phyloP scores from a whole-genome alignment of 2,113 vertebrate species.

The Podilymbus podiceps region DNA sequence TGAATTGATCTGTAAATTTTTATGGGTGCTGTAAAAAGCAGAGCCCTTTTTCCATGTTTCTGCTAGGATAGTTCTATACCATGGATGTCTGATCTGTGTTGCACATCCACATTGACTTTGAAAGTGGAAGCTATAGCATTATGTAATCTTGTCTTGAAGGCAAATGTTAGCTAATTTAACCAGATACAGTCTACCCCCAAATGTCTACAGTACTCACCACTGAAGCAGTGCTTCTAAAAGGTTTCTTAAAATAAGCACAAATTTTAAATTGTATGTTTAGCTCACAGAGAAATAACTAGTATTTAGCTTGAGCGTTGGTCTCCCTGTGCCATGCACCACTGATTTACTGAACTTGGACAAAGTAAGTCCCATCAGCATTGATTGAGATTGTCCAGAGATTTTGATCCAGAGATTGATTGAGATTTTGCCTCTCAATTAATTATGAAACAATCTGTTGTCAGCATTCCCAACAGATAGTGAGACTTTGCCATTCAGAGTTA shows the following conservation, averaged over 20 bases:
- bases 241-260: constrained; percentile 19
- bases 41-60: neutral
- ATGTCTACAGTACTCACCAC: neutral
- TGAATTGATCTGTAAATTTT: neutral
- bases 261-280: constrained; percentile 1
- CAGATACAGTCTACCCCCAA: constrained; percentile 11
- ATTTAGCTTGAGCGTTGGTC: neutral
- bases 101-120: neutral
- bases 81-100: neutral
- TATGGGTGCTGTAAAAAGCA: neutral
- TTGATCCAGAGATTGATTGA: too few species aligned
- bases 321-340: neutral
- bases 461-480: constrained; percentile 34
- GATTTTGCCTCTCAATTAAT: constrained; percentile 67
- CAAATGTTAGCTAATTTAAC: constrained; percentile 19
- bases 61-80: neutral
- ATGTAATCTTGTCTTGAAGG: constrained; percentile 15
- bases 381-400: constrained; percentile 57
- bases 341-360: constrained; percentile 24
- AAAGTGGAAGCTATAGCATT: constrained; percentile 5
- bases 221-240: neutral
- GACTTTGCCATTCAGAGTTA: constrained; percentile 49
- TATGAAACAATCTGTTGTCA: constrained; percentile 60
- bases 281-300: neutral
- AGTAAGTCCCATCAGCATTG: constrained; percentile 50